Percentiles rank a stretch among this genome's conserved stretches.
phyloP scores from a whole-genome alignment of 2,113 vertebrate species.

The Lophochroa leadbeateri region DNA sequence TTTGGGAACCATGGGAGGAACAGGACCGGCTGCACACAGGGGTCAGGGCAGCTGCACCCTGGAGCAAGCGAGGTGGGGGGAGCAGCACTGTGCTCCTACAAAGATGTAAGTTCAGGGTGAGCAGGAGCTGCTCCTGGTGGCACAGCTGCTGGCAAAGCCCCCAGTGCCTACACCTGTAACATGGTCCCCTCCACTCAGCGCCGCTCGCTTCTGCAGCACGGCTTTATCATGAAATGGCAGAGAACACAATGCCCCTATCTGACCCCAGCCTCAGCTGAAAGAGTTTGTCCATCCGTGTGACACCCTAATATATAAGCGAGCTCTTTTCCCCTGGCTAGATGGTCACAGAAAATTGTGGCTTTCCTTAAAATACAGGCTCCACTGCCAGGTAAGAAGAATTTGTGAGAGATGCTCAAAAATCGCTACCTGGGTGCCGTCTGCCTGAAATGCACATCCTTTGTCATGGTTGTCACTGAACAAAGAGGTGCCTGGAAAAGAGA shows the following conservation, averaged over 20 bases:
- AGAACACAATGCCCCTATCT: fast-evolving
- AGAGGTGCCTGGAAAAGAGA: not conserved
- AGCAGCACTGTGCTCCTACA: not conserved
- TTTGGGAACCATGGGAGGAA: fast-evolving
- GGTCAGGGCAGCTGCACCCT: fast-evolving
- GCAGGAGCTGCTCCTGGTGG: not conserved
- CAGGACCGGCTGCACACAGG: fast-evolving
- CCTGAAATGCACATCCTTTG: not conserved
- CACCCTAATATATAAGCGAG: fast-evolving
- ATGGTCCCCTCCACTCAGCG: fast-evolving
- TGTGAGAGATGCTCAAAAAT: not conserved
- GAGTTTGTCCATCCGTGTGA: fast-evolving
- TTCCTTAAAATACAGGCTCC: not conserved
- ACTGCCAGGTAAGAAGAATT: not conserved
- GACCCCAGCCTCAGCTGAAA: not conserved
- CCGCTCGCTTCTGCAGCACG: not conserved
- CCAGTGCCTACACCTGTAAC: not conserved
- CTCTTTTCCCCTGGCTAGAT: not conserved
- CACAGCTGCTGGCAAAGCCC: not conserved
- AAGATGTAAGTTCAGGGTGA: not conserved
- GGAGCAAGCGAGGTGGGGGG: fast-evolving
- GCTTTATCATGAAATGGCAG: fast-evolving
- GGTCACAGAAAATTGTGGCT: not conserved
- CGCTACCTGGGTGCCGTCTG: fast-evolving
- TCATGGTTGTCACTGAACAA: not conserved